phyloP scores from a whole-genome alignment of 2,888 invertebrate genomes.

The Synanthedon tipuliformis region DNA sequence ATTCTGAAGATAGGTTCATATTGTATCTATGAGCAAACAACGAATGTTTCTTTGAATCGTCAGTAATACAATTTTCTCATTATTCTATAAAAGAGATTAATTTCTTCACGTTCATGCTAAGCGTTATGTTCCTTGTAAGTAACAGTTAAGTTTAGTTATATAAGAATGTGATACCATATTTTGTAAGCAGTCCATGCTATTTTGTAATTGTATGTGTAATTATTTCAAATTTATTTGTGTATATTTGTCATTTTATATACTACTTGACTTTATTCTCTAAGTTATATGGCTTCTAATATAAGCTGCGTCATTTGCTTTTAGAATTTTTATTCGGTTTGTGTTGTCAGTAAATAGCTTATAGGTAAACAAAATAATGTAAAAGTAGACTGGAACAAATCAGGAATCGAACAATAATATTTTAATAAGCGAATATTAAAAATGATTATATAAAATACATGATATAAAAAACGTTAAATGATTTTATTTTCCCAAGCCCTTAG shows the following conservation, averaged over 20 bases:
- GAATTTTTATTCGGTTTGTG: conserved; percentile 23
- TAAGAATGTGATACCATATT: conserved; percentile 69
- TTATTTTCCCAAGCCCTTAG: too few species aligned
- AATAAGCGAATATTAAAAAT: conserved; percentile 38
- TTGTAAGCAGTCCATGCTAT: conserved; percentile 51
- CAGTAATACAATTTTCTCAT: conserved; percentile 15
- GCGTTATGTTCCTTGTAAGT: conserved; percentile 59
- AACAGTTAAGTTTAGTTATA: conserved; percentile 48
- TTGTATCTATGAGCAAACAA: conserved; percentile 6
- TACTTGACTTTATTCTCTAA: conserved; percentile 39
- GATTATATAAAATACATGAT: conserved; percentile 4
- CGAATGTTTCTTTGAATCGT: conserved; percentile 8
- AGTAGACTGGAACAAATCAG: conserved; percentile 30
- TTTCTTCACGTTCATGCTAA: conserved; percentile 53
- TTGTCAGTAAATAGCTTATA: conserved; percentile 6
- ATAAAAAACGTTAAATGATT: background rate
- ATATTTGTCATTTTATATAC: conserved; percentile 38
- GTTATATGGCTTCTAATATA: conserved; percentile 20
- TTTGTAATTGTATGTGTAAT: conserved; percentile 37
- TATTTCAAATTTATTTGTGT: conserved; percentile 35
- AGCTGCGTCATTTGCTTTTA: conserved; percentile 26
- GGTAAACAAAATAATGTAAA: background rate
- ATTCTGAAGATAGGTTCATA: conserved; percentile 16
- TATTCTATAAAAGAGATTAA: conserved; percentile 32
- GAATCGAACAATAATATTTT: conserved; percentile 45